Percentiles rank a stretch among this genome's conserved stretches.
These are phyloP conservation scores for Platysteira castanea DNA, from an alignment of 2,113 vertebrate species.

Conservation along the genomic window DNA sequence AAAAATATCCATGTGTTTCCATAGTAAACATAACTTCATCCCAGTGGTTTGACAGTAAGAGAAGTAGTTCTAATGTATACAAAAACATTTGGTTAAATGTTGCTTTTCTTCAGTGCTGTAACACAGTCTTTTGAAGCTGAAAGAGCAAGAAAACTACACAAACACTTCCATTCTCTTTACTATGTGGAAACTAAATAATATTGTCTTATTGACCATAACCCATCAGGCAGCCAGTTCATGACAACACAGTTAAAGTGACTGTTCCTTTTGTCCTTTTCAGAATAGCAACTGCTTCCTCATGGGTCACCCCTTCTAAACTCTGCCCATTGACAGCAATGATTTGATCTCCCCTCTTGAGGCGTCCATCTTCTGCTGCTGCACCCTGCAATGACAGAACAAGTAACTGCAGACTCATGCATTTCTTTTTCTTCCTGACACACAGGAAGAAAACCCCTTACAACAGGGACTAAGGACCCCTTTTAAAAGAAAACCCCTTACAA, in stretches of 20 bases:
- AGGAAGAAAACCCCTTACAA: not conserved
- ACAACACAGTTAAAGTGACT: conserved; percentile 89
- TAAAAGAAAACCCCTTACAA: too few species aligned
- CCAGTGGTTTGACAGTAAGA: not conserved
- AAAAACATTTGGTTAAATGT: conserved; percentile 17
- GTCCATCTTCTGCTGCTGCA: conserved; percentile 93
- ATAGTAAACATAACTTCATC: not conserved
- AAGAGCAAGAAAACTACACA: not conserved
- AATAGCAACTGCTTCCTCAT: conserved; percentile 93
- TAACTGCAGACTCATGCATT: not conserved
- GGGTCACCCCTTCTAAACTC: conserved; percentile 91
- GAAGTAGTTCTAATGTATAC: not conserved
- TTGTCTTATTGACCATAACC: not conserved
- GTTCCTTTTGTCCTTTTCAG: conserved; percentile 94
- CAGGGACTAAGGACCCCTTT: too few species aligned
- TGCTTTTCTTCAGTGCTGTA: not conserved
- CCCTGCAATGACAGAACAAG: conserved; percentile 77
- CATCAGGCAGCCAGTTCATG: conserved; percentile 64
- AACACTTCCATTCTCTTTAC: not conserved
- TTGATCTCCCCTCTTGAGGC: conserved; percentile 93
- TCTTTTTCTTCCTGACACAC: not conserved
- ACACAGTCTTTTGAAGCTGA: not conserved
- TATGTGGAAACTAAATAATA: not conserved
- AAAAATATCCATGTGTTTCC: not conserved
- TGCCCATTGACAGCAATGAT: conserved; percentile 95